Conservation (phyloP, 2,888 invertebrate species). For the Archips xylosteana region DNA sequence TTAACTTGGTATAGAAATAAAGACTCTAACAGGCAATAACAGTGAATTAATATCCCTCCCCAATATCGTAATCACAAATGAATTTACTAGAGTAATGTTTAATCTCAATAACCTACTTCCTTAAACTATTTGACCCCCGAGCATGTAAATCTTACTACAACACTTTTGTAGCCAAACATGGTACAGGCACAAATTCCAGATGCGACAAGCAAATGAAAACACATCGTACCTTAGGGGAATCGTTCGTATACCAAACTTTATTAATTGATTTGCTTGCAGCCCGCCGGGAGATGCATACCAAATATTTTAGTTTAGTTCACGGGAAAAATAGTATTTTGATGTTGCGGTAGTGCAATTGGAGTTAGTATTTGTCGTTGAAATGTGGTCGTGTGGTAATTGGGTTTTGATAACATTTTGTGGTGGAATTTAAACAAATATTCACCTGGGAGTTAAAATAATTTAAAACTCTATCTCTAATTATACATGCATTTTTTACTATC, state of each 20-base stretch:
- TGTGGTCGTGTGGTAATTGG: background rate
- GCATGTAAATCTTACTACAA: slow-evolving; percentile 8
- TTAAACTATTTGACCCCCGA: background rate
- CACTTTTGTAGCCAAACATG: slow-evolving; percentile 31
- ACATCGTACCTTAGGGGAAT: slow-evolving; percentile 63
- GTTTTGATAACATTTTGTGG: background rate
- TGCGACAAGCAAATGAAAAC: slow-evolving; percentile 70
- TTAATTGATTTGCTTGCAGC: slow-evolving; percentile 69
- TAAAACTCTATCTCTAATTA: too few species aligned
- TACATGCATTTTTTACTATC: too few species aligned
- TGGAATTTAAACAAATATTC: background rate
- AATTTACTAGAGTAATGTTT: background rate
- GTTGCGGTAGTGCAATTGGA: background rate
- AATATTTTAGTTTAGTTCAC: slow-evolving; percentile 36
- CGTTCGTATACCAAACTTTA: slow-evolving; percentile 61
- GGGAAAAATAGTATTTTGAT: slow-evolving; percentile 1
- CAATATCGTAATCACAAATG: background rate
- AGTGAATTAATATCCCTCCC: too few species aligned
- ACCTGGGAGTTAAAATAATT: too few species aligned
- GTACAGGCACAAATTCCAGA: slow-evolving; percentile 57
- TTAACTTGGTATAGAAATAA: too few species aligned
- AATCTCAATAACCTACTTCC: background rate
- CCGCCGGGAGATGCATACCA: slow-evolving; percentile 50
- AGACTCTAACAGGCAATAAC: too few species aligned
- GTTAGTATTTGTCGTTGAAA: too few species aligned